phyloP scores from a whole-genome alignment of 2,888 invertebrate genomes.

The Philereme vetulata region DNA sequence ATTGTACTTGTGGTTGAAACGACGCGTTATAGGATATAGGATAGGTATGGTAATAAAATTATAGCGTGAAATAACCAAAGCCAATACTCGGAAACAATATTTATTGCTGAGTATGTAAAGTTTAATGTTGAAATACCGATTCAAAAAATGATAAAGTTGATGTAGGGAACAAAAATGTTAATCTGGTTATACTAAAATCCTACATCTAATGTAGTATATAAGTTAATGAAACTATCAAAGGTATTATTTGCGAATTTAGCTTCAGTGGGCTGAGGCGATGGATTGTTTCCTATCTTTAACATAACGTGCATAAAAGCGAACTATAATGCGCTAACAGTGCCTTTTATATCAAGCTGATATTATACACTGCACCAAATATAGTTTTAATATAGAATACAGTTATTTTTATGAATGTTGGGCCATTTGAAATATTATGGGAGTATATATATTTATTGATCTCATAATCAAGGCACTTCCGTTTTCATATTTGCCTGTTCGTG shows the following conservation, averaged over 20 bases:
- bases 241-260: conserved; percentile 19
- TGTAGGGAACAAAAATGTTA: neutral
- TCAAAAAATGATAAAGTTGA: conserved; percentile 6
- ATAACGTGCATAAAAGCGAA: conserved; percentile 16
- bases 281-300: conserved; percentile 3
- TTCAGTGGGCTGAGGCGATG: conserved; percentile 11
- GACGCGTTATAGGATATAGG: conserved; percentile 38
- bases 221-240: conserved; percentile 1
- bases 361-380: conserved; percentile 43
- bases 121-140: conserved; percentile 15
- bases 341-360: conserved; percentile 52
- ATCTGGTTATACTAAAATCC: conserved; percentile 1
- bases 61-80: conserved; percentile 70
- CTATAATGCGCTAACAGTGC: conserved; percentile 46
- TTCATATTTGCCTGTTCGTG: conserved; percentile 71
- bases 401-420: conserved; percentile 33
- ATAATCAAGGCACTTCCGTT: conserved; percentile 64
- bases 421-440: conserved; percentile 38
- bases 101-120: conserved; percentile 46
- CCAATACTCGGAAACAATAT: conserved; percentile 67
- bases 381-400: conserved; percentile 33
- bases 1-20: conserved; percentile 22
- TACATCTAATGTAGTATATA: neutral
- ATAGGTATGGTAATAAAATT: conserved; percentile 62
- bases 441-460: conserved; percentile 73